Percentiles rank a stretch among this genome's conserved stretches.
Evolutionary conservation across 1,140 invertebrate genomes (phyloP).

Genomic region (Platorchestia sp.): DNA sequence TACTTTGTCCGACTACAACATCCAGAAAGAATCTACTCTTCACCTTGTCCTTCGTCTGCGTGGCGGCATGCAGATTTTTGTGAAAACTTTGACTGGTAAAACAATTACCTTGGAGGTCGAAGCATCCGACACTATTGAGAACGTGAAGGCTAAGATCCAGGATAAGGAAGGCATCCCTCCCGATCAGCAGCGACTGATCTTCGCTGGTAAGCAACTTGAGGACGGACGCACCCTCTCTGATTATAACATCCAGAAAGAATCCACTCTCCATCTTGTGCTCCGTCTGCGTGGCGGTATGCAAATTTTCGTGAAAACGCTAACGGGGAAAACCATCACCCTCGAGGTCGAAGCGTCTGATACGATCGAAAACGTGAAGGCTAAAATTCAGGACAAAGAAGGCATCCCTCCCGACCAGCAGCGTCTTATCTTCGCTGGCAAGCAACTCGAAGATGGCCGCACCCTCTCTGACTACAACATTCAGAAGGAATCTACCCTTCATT

Average conservation of each 20-base stretch:
- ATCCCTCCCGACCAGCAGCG: conserved; percentile 80
- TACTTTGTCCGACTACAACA: conserved; percentile 78
- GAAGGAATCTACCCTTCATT: conserved; percentile 78
- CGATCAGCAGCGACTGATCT: conserved; percentile 76
- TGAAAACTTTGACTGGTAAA: conserved; percentile 73
- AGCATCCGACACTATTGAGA: conserved; percentile 90
- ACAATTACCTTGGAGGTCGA: conserved; percentile 76
- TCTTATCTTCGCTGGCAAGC: conserved; percentile 72
- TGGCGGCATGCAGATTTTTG: conserved; percentile 88
- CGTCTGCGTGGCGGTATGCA: conserved; percentile 65
- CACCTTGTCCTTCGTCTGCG: conserved; percentile 73
- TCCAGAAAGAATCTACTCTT: conserved; percentile 74
- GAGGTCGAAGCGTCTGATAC: conserved; percentile 82
- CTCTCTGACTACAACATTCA: conserved; percentile 67
- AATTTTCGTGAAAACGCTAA: conserved; percentile 62
- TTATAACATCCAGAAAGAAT: conserved; percentile 90
- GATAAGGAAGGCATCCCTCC: conserved; percentile 82
- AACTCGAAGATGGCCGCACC: conserved; percentile 76
- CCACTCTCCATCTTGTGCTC: conserved; percentile 84
- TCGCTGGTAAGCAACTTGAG: conserved; percentile 72
- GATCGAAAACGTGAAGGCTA: conserved; percentile 95
- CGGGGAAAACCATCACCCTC: conserved; percentile 75
- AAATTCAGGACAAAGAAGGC: conserved; percentile 85
- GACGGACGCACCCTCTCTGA: conserved; percentile 80
- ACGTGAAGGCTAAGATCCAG: conserved; percentile 93